Evolutionary conservation across 1,140 invertebrate genomes (phyloP).

Genomic region (Chironomus striatipennis): DNA sequence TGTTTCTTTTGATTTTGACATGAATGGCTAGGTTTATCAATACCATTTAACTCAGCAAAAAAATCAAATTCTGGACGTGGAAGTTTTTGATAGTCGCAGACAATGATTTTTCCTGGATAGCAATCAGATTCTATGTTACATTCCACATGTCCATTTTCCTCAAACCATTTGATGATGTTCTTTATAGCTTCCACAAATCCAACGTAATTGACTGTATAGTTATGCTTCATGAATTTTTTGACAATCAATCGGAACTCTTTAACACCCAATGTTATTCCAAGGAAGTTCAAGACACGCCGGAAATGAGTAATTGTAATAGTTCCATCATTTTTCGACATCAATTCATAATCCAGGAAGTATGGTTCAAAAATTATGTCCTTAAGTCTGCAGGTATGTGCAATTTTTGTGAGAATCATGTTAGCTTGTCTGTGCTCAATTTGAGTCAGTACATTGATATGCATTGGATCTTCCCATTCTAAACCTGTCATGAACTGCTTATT

Average conservation of each 20-base stretch:
- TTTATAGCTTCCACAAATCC: slow-evolving; percentile 54
- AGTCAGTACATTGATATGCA: slow-evolving; percentile 50
- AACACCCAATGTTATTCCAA: slow-evolving; percentile 51
- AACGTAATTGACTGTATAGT: slow-evolving; percentile 61
- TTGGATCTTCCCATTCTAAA: slow-evolving; percentile 53
- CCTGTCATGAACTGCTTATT: slow-evolving; percentile 39
- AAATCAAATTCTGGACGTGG: slow-evolving; percentile 52
- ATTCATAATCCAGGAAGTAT: slow-evolving; percentile 67
- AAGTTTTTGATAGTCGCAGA: slow-evolving; percentile 31
- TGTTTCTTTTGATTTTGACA: slow-evolving; percentile 40
- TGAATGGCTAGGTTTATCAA: slow-evolving; percentile 49
- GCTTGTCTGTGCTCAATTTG: slow-evolving; percentile 51
- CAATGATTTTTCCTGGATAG: not conserved
- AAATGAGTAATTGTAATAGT: slow-evolving; percentile 62
- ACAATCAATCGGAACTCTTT: slow-evolving; percentile 58
- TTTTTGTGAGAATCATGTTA: slow-evolving; percentile 55
- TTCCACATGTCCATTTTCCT: slow-evolving; percentile 31
- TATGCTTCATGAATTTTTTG: slow-evolving; percentile 57
- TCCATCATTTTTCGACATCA: slow-evolving; percentile 60
- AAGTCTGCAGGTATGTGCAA: slow-evolving; percentile 47
- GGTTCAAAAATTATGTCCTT: slow-evolving; percentile 50
- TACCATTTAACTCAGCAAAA: slow-evolving; percentile 43
- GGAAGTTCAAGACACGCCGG: slow-evolving; percentile 54
- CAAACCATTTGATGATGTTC: slow-evolving; percentile 43
- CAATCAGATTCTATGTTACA: slow-evolving; percentile 26